Conservation (phyloP, 2,888 invertebrate species). For the Chromoteleia sp. region DNA sequence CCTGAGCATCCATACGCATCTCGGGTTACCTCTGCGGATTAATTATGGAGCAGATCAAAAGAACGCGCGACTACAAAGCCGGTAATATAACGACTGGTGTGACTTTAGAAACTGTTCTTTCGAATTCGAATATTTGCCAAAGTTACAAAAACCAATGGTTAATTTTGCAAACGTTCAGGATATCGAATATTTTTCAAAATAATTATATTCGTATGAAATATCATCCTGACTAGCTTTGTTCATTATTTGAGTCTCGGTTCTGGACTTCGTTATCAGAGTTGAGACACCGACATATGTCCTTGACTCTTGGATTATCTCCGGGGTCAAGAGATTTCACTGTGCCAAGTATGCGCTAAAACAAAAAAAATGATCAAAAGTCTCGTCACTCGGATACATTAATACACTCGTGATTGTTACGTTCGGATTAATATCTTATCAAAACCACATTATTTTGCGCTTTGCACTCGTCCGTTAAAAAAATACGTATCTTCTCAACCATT, state of each 20-base stretch:
- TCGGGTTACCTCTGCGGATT: slow-evolving; percentile 84
- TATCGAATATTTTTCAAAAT: background rate
- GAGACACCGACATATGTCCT: slow-evolving; percentile 79
- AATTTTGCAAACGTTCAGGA: background rate
- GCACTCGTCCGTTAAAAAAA: slow-evolving; percentile 29
- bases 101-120: slow-evolving; percentile 70
- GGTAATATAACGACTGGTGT: slow-evolving; percentile 79
- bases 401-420: slow-evolving; percentile 29
- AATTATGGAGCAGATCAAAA: slow-evolving; percentile 84
- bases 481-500: slow-evolving; percentile 12
- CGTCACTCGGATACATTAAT: slow-evolving; percentile 48
- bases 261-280: slow-evolving; percentile 54
- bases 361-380: slow-evolving; percentile 75
- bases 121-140: slow-evolving; percentile 14
- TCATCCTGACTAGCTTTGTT: background rate
- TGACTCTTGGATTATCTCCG: slow-evolving; percentile 82
- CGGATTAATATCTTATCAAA: slow-evolving; percentile 53
- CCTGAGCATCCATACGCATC: slow-evolving; percentile 81
- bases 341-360: slow-evolving; percentile 76
- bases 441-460: slow-evolving; percentile 36
- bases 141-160: background rate
- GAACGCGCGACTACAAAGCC: slow-evolving; percentile 83
- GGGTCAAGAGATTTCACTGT: slow-evolving; percentile 75
- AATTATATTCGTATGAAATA: background rate
- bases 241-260: slow-evolving; percentile 3